Conservation (phyloP, 92 coral and sea anemone genomes). For the Diadumene lineata region DNA sequence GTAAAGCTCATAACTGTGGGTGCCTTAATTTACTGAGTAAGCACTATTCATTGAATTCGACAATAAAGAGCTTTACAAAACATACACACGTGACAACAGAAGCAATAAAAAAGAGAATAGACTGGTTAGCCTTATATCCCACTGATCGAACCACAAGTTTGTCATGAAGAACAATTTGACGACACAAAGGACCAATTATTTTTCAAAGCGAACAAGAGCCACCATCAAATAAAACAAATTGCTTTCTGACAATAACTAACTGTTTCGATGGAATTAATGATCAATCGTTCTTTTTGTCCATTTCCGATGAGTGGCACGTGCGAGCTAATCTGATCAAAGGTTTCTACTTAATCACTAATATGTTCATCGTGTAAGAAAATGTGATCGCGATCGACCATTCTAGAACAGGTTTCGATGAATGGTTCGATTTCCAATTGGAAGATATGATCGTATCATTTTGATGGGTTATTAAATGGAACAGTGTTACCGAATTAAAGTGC, state of each 20-base stretch:
- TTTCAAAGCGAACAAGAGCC: neutral
- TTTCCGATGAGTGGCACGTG: conserved; percentile 21
- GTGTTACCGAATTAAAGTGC: neutral
- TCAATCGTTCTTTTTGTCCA: conserved; percentile 15
- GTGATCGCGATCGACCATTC: neutral
- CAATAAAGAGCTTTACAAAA: neutral
- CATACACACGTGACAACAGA: neutral
- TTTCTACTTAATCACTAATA: conserved; percentile 8
- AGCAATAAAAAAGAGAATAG: too few species aligned
- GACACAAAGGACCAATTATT: neutral
- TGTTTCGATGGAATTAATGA: conserved; percentile 16
- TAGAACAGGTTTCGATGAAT: neutral
- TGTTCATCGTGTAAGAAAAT: conserved; percentile 6
- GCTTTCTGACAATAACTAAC: conserved; percentile 8
- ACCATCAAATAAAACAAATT: neutral
- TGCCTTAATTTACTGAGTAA: neutral
- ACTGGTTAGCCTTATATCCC: too few species aligned
- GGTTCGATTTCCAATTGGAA: neutral
- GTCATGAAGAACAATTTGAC: neutral
- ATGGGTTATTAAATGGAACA: neutral
- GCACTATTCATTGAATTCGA: neutral
- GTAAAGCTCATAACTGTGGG: neutral
- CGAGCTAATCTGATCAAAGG: conserved; percentile 23
- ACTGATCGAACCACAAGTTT: neutral
- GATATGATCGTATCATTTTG: neutral